These are phyloP conservation scores for Pseudomyrmex pallidus DNA, from an alignment of 1,140 invertebrate species.

Conservation along the genomic window DNA sequence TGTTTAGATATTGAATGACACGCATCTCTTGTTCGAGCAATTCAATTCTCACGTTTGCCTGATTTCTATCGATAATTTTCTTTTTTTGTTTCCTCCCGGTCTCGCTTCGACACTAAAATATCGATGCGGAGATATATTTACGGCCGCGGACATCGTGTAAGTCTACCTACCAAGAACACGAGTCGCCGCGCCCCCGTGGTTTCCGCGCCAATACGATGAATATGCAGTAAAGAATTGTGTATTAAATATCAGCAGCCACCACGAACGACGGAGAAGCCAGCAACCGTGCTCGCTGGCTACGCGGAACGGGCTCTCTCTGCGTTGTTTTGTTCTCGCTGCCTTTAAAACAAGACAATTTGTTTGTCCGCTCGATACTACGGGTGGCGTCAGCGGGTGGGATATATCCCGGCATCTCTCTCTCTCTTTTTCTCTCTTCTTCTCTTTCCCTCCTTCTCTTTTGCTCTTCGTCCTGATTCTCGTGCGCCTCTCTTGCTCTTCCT, in stretches of 20 bases:
- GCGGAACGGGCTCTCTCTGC: constrained; percentile 35
- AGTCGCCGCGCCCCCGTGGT: constrained; percentile 71
- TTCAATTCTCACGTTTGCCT: neutral
- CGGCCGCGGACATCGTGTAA: constrained; percentile 72
- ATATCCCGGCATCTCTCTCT: constrained; percentile 23
- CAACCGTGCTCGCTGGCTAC: constrained; percentile 49
- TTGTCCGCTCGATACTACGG: constrained; percentile 66
- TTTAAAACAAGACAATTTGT: constrained; percentile 78
- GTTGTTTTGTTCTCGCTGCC: constrained; percentile 57
- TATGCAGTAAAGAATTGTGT: constrained; percentile 74
- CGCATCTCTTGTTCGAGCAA: neutral
- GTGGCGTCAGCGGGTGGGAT: constrained; percentile 74
- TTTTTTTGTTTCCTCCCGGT: constrained; percentile 34
- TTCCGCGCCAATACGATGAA: constrained; percentile 72
- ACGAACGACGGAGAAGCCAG: constrained; percentile 58
- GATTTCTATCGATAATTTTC: constrained; percentile 64
- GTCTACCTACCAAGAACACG: constrained; percentile 71
- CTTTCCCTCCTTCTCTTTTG: neutral
- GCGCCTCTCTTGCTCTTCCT: constrained; percentile 6
- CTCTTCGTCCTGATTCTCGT: neutral
- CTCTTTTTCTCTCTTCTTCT: constrained; percentile 1
- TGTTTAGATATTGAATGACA: neutral
- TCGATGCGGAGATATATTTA: constrained; percentile 75
- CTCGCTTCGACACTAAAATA: constrained; percentile 70
- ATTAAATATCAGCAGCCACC: constrained; percentile 74